phyloP scores from a whole-genome alignment of 2,888 invertebrate genomes.

The Pachycephus smyrnensis region DNA sequence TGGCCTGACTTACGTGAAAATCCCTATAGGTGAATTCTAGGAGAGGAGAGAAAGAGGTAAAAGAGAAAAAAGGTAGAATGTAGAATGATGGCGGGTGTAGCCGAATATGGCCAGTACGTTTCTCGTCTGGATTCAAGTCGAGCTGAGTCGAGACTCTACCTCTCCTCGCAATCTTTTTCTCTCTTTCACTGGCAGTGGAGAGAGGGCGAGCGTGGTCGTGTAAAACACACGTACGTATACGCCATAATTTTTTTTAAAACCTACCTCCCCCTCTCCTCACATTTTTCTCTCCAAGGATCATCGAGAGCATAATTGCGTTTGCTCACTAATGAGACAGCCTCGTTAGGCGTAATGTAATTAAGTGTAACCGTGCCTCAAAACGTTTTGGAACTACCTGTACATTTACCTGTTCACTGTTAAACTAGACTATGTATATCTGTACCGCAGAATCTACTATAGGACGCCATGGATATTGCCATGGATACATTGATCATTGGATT shows the following conservation, averaged over 20 bases:
- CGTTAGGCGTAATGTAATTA: background rate
- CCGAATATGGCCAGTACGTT: constrained; percentile 49
- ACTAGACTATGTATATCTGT: background rate
- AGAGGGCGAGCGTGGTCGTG: constrained; percentile 1
- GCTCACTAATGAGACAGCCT: background rate
- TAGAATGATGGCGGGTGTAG: constrained; percentile 30
- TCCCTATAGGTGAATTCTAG: background rate
- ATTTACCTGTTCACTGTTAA: background rate
- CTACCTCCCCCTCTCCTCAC: constrained; percentile 7
- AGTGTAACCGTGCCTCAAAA: background rate
- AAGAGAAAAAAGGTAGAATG: background rate
- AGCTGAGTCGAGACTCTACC: background rate
- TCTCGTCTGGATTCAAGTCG: constrained; percentile 38
- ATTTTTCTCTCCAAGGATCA: constrained; percentile 6
- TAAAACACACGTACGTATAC: constrained; percentile 14
- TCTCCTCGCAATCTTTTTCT: background rate
- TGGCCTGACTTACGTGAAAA: background rate
- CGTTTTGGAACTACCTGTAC: background rate
- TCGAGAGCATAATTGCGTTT: background rate
- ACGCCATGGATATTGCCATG: background rate
- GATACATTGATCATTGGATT: background rate
- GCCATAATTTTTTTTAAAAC: background rate
- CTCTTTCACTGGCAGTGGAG: background rate
- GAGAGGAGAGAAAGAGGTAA: background rate
- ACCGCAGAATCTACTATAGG: background rate